Evolutionary conservation across 1,140 invertebrate genomes (phyloP), one percentile per base, ranked within the genome.

Genomic region (Gryon sp.): DNA sequence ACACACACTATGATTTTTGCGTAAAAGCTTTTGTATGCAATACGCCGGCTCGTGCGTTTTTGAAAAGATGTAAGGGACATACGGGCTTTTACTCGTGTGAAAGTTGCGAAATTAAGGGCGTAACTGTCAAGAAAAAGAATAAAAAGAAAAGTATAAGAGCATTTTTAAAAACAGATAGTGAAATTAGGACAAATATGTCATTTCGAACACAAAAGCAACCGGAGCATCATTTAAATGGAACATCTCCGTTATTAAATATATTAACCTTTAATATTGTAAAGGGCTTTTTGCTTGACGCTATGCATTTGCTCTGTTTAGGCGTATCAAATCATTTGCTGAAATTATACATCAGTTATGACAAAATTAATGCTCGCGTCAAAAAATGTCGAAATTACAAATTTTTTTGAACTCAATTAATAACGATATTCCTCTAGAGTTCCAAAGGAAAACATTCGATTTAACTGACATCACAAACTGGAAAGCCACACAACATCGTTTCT

Each of bases 11-110:
- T 14, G 11, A 14, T 41, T 78, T 75, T 43, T 7, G 30, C 6
- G 30, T 43, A 12, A 24, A 24, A 14, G 43, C 28, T 60, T 55
- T 79, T 14, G 77, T n/a, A n/a, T n/a, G n/a, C n/a, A n/a, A n/a
- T n/a, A n/a, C n/a, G n/a, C n/a, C n/a, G n/a, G n/a, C n/a, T 8
- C 45, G 70, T 34, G 19, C 73, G 11, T 74, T 36, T 11, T 12
- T 48, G 0, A 77, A 9, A 79, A 79, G 43, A 19, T 59, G 32
- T 9, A 81, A 81, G 55, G 28, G 12, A 24, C 63, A 68, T 81
- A 70, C 24, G n/a, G n/a, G n/a, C n/a, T n/a, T n/a, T n/a, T n/a
- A n/a, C n/a, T n/a, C n/a, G n/a, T n/a, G n/a, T n/a, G 77, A 81
- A 14, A 57, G 65, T 32, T 73, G 74, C 20, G 55, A 26, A 7